Percentiles rank a stretch among this genome's conserved stretches.
Conservation (phyloP, 2,797 vertebrate species). For the Scleropages formosus region DNA sequence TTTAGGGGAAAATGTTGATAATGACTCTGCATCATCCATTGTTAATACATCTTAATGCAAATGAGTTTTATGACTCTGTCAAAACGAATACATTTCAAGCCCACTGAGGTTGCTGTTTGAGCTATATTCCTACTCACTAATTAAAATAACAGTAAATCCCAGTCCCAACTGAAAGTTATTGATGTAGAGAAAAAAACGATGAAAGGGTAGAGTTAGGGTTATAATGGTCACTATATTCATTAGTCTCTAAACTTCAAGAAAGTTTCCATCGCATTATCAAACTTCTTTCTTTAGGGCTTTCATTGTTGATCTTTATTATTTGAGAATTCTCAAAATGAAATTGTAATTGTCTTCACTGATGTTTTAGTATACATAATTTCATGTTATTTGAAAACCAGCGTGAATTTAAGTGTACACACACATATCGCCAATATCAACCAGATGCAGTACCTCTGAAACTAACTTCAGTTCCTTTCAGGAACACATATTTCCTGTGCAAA, state of each 20-base stretch:
- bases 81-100: slow-evolving; percentile 9
- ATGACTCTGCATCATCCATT: not conserved
- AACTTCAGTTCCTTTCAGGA: too few relatives aligned
- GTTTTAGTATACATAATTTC: too few relatives aligned
- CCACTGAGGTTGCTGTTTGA: slow-evolving; percentile 12
- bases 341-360: too few relatives aligned
- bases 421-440: too few relatives aligned
- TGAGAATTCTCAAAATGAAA: too few relatives aligned
- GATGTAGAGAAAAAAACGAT: not conserved
- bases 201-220: not conserved
- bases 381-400: too few relatives aligned
- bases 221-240: not conserved
- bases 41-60: slow-evolving; percentile 1
- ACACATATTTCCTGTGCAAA: too few relatives aligned
- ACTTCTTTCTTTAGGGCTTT: not conserved
- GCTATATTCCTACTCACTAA: slow-evolving; percentile 16
- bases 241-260: not conserved
- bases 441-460: too few relatives aligned
- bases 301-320: too few relatives aligned
- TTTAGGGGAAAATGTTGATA: too few relatives aligned
- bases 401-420: too few relatives aligned
- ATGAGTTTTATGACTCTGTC: not conserved
- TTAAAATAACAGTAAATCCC: not conserved
- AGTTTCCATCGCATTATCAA: too few relatives aligned
- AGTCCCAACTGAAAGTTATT: slow-evolving; percentile 16